Base-by-base conservation (phyloP, 2,888 invertebrate genomes). In the Liposcelis brunnea region DNA sequence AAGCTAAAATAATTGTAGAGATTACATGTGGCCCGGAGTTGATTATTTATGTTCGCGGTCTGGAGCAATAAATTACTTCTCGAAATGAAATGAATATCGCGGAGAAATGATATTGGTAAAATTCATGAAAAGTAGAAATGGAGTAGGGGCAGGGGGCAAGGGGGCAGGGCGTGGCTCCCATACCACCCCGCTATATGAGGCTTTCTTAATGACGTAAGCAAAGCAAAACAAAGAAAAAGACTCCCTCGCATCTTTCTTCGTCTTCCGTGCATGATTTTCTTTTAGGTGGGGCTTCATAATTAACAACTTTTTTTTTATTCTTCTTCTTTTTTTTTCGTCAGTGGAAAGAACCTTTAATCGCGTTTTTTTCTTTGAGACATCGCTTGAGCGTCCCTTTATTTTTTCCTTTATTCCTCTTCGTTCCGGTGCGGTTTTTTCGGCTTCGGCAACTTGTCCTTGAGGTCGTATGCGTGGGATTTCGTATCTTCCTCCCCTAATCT, bases 161-260 rank as follows among this genome's bases (percentile, higher is more conserved):
- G 40, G 40, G 21, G 40, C 16, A n/a, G 16, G 40, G 15, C 16
- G 40, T 40, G 15, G 16, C 19, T 40, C 19, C 26, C 26, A 26
- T 26, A 19, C 44, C 44, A 36, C 42, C 46, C 36, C 19, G 36
- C 35, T 52, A 50, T 50, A 49, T 51, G 49, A 49, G 52, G 49
- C 49, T 48, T 49, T 51, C 64, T 64, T 66, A 67, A 67, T 67
- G 67, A 67, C 66, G 66, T 66, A 66, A 66, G 66, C 64, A 61
- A 60, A 63, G 63, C 63, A 65, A 67, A 67, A 67, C 66, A 67
- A 67, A 66, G 66, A 66, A 66, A 66, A 52, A 50, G 50, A 49
- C 53, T 50, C 50, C 49, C 49, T 46, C 40, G 40, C 40, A 40
- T 40, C 40, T 40, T 40, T 40, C 40, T 40, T 19, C 40, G 40